phyloP scores from a whole-genome alignment of 2,113 vertebrate species.

The Phylloscopus trochiloides region DNA sequence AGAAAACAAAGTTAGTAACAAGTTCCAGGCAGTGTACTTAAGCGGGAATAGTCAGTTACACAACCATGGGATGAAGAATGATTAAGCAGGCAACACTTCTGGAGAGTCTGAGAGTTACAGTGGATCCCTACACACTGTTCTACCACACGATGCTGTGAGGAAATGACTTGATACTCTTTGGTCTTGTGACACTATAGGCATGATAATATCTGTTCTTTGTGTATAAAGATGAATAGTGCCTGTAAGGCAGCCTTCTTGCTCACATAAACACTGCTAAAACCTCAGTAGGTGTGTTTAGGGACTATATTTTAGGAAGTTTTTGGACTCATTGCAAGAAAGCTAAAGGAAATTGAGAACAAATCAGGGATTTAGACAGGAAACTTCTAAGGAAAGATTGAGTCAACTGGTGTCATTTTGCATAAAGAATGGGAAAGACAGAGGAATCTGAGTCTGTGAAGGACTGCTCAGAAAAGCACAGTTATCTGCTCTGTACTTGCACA shows the following conservation, averaged over 20 bases:
- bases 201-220: background rate
- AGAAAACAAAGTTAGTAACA: background rate
- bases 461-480: background rate
- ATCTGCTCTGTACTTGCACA: background rate
- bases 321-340: background rate
- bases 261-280: background rate
- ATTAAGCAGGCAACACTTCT: background rate
- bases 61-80: background rate
- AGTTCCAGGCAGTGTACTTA: background rate
- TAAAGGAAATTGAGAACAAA: background rate
- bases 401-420: background rate
- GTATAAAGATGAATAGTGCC: background rate
- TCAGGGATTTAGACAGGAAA: background rate
- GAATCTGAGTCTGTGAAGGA: background rate
- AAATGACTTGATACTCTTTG: background rate
- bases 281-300: background rate
- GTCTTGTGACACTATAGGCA: background rate
- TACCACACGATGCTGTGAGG: accelerated
- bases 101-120: background rate
- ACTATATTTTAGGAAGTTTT: background rate
- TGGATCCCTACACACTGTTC: background rate
- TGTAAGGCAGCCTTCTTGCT: background rate
- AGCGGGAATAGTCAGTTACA: conserved; percentile 9
- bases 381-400: background rate
- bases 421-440: background rate